Conservation (phyloP, 2,113 vertebrate genomes). For the Neogale vison region DNA sequence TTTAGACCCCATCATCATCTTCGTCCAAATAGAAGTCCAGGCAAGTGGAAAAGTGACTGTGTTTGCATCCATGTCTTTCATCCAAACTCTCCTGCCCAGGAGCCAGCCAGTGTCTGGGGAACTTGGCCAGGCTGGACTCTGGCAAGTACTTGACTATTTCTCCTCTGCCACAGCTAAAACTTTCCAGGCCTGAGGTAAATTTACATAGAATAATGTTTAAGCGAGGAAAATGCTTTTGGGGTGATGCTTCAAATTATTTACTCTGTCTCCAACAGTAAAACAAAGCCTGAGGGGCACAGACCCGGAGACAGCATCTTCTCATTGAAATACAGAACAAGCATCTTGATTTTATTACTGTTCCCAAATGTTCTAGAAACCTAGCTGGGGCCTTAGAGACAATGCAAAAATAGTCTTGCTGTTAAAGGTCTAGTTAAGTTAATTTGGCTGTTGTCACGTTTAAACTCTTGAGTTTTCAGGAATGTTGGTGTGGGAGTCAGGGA, state of each 20-base stretch:
- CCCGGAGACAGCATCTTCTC: slow-evolving; percentile 22
- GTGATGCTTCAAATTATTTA: slow-evolving; percentile 46
- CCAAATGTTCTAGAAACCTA: slow-evolving; percentile 10
- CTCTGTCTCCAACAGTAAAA: slow-evolving; percentile 32
- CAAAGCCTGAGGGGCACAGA: background rate
- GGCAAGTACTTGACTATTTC: background rate
- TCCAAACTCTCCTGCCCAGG: slow-evolving; percentile 55
- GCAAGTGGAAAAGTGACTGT: slow-evolving; percentile 35
- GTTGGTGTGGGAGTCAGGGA: background rate
- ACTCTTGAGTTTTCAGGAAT: background rate
- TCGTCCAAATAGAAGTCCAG: slow-evolving; percentile 19
- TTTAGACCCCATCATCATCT: slow-evolving; percentile 71
- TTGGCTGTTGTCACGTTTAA: background rate
- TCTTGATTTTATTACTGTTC: slow-evolving; percentile 53
- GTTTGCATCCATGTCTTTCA: background rate
- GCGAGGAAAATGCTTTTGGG: slow-evolving; percentile 30
- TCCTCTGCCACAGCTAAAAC: background rate
- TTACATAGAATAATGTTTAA: slow-evolving; percentile 48
- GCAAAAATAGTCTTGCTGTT: background rate
- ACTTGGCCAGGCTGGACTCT: background rate
- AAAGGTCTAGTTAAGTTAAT: background rate
- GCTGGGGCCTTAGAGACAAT: background rate
- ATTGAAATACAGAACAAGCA: slow-evolving; percentile 16
- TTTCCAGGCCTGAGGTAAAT: slow-evolving; percentile 37
- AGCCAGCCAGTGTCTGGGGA: slow-evolving; percentile 13